Evolutionary conservation across 2,113 vertebrate genomes (phyloP).

Genomic region (Clupea harengus): DNA sequence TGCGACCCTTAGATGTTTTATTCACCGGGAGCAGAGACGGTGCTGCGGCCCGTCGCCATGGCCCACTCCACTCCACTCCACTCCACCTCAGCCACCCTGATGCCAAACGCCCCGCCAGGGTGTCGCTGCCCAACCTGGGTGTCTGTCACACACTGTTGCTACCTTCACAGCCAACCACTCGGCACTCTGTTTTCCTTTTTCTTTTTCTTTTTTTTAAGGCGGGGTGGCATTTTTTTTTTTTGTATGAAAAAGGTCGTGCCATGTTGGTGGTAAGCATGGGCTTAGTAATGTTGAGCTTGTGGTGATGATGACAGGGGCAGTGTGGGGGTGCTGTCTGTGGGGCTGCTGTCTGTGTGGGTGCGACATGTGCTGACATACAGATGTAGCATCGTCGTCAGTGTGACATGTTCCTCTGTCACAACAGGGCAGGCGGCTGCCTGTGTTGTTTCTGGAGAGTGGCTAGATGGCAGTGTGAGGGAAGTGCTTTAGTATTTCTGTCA

Average conservation of each 20-base stretch:
- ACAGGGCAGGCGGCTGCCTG: not conserved
- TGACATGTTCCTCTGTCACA: conserved; percentile 38
- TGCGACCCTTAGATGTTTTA: conserved; percentile 51
- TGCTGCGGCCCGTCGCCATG: not conserved
- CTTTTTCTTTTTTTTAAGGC: not conserved
- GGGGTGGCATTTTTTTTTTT: not conserved
- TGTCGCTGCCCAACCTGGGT: not conserved
- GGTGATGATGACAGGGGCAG: not conserved
- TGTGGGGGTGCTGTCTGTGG: not conserved
- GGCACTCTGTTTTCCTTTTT: not conserved
- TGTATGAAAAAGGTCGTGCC: not conserved
- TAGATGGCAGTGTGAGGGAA: not conserved
- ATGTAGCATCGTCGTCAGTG: conserved; percentile 22
- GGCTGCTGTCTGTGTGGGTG: conserved; percentile 12
- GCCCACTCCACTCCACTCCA: not conserved
- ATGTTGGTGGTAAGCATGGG: not conserved
- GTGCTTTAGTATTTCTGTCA: not conserved
- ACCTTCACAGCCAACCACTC: not conserved
- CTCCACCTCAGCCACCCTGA: not conserved
- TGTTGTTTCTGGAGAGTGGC: not conserved
- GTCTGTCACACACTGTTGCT: not conserved
- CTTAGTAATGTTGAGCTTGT: not conserved
- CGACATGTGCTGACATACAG: conserved; percentile 42
- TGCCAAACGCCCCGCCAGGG: not conserved
- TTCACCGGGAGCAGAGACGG: conserved; percentile 38